Evolutionary conservation across 2,888 invertebrate species (phyloP).

Genomic region (Ormyrus labotus): DNA sequence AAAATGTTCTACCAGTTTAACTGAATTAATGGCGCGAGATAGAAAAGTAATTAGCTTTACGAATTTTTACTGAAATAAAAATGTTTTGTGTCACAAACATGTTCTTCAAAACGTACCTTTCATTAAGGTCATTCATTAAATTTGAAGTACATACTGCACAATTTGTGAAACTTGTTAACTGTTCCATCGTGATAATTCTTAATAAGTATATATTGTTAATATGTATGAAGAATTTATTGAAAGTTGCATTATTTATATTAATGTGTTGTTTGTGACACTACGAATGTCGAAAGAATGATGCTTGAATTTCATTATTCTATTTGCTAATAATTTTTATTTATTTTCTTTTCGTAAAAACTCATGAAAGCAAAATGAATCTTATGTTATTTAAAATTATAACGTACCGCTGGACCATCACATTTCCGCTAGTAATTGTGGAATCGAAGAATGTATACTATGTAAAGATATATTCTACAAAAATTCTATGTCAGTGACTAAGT

Average conservation of each 20-base stretch:
- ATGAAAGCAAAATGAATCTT: conserved; percentile 48
- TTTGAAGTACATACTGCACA: conserved; percentile 52
- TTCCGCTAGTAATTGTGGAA: conserved; percentile 51
- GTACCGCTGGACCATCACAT: conserved; percentile 53
- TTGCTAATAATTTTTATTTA: conserved; percentile 50
- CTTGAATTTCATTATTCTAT: conserved; percentile 38
- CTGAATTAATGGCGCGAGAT: conserved; percentile 24
- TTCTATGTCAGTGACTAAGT: conserved; percentile 55
- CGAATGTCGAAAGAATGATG: conserved; percentile 51
- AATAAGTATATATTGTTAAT: conserved; percentile 48
- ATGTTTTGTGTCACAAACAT: conserved; percentile 53
- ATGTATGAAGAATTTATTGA: conserved; percentile 46
- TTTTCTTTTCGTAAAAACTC: conserved; percentile 49
- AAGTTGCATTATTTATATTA: conserved; percentile 48
- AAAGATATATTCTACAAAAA: conserved; percentile 54
- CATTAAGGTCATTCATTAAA: conserved; percentile 33
- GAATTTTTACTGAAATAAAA: conserved; percentile 50
- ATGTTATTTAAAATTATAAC: conserved; percentile 46
- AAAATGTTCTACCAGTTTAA: conserved; percentile 36
- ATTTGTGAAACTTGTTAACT: conserved; percentile 53
- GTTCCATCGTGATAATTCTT: conserved; percentile 37
- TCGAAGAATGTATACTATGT: conserved; percentile 55
- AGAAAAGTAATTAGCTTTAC: conserved; percentile 40
- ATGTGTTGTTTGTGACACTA: conserved; percentile 43
- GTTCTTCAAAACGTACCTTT: conserved; percentile 42